A percentile compares a stretch with the other conserved stretches of the same genome.
Evolutionary conservation across 2,797 vertebrate genomes (phyloP).

Genomic region (Schizopygopsis malacanthus): DNA sequence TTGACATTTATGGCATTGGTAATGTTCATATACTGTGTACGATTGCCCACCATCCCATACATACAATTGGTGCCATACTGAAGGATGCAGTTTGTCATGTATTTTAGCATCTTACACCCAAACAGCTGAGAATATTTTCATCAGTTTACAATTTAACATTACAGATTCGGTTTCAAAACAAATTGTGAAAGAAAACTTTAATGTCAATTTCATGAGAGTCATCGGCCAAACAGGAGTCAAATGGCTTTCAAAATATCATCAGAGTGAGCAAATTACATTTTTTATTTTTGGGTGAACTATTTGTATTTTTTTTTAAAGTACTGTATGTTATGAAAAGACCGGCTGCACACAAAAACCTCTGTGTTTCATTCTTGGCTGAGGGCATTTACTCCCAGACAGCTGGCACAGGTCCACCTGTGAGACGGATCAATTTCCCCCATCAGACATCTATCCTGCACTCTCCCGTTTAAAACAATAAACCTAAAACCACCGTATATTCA

Average conservation of each 20-base stretch:
- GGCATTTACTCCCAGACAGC: constrained; percentile 14
- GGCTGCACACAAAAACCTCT: background rate
- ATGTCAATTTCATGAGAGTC: background rate
- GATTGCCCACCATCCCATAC: background rate
- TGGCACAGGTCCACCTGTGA: constrained; percentile 27
- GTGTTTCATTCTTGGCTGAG: background rate
- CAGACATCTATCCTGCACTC: constrained; percentile 10
- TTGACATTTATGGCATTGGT: background rate
- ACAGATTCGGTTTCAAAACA: background rate
- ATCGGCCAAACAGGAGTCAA: background rate
- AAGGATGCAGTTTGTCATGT: background rate
- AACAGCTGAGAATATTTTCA: background rate
- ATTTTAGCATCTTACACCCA: background rate
- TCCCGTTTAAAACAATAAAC: constrained; percentile 39
- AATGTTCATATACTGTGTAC: background rate
- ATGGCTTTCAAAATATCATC: background rate
- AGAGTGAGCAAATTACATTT: background rate
- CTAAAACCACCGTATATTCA: background rate
- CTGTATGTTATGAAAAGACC: background rate
- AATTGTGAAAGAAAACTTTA: background rate
- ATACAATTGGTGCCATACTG: background rate
- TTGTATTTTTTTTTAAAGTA: background rate
- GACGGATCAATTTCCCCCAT: constrained; percentile 36
- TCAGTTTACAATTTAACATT: background rate
- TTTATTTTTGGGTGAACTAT: background rate